Percentiles rank a stretch among this genome's conserved stretches.
Evolutionary conservation across 2,113 vertebrate genomes (phyloP).

Genomic region (Antigone vipio): DNA sequence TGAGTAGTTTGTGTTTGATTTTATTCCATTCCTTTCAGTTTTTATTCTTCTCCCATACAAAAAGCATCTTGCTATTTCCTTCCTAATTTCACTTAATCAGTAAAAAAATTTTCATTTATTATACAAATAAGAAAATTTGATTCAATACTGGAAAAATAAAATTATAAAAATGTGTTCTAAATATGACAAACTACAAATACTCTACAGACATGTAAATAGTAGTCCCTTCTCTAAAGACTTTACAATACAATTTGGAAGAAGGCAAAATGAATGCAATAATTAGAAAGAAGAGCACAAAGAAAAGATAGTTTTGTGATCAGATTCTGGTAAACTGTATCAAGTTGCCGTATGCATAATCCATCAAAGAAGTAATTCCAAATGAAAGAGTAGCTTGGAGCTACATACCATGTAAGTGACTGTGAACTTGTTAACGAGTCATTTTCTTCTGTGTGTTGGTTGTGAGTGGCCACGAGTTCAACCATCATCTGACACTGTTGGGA

Average conservation of each 20-base stretch:
- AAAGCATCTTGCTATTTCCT: background rate
- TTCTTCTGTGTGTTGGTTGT: background rate
- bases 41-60: background rate
- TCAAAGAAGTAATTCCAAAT: background rate
- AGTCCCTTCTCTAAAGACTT: background rate
- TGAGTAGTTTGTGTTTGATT: background rate
- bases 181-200: background rate
- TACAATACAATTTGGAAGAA: background rate
- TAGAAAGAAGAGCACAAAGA: background rate
- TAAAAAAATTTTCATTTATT: background rate
- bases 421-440: background rate
- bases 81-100: background rate
- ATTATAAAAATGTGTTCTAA: background rate
- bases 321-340: background rate
- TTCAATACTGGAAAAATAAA: background rate
- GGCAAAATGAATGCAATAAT: background rate
- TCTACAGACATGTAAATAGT: background rate
- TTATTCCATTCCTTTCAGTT: background rate
- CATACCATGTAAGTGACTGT: background rate
- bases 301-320: background rate
- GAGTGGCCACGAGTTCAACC: background rate
- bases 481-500: background rate
- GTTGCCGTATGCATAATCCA: background rate
- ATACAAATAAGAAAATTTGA: background rate
- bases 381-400: background rate